phyloP scores from a whole-genome alignment of 2,888 invertebrate genomes.

The Tipula helvola region DNA sequence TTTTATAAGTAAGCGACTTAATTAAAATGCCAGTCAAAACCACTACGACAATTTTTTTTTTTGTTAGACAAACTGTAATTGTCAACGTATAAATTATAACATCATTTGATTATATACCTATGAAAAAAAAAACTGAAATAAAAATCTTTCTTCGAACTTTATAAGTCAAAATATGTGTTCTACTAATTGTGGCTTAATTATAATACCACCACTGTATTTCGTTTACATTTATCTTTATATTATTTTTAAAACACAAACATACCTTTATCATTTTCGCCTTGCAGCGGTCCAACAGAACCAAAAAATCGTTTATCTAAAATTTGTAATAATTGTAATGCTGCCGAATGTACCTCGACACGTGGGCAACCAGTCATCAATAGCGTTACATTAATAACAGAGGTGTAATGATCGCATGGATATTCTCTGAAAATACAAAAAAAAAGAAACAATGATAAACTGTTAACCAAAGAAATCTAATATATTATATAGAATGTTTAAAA shows the following conservation, averaged over 20 bases:
- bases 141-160: too few species aligned
- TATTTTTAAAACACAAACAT: slow-evolving; percentile 30
- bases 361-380: slow-evolving; percentile 94
- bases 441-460: background rate
- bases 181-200: background rate
- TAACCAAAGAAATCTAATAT: background rate
- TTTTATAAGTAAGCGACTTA: too few species aligned
- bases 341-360: slow-evolving; percentile 80
- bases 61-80: too few species aligned
- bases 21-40: too few species aligned
- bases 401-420: slow-evolving; percentile 95
- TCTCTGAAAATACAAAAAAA: slow-evolving; percentile 48
- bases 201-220: background rate
- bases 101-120: too few species aligned
- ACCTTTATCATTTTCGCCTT: slow-evolving; percentile 64
- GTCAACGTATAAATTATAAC: too few species aligned
- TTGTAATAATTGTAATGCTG: slow-evolving; percentile 87
- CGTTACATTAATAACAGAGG: slow-evolving; percentile 94
- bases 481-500: too few species aligned
- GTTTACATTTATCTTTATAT: background rate
- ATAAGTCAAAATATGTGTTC: too few species aligned
- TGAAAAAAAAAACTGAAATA: too few species aligned
- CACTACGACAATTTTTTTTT: too few species aligned
- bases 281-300: slow-evolving; percentile 60
- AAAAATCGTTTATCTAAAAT: slow-evolving; percentile 92